Evolutionary conservation across 2,888 invertebrate genomes (phyloP).

Genomic region (Druceiella hillmani): DNA sequence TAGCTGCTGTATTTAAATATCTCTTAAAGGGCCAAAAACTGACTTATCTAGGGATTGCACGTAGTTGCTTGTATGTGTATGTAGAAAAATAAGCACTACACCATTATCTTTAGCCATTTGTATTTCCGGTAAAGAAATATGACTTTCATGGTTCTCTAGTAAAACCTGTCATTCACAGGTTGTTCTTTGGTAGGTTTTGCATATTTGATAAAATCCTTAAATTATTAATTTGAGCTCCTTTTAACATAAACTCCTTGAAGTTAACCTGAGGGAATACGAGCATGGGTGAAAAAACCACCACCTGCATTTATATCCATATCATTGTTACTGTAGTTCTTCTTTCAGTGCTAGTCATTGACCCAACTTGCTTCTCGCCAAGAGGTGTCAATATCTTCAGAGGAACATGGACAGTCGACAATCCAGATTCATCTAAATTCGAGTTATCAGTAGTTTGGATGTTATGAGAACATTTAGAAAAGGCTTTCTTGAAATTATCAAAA

Average conservation of each 20-base stretch:
- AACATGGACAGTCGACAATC: conserved; percentile 26
- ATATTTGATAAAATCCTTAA: conserved; percentile 27
- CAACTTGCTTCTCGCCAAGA: conserved; percentile 26
- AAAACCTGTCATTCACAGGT: no score
- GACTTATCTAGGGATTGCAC: conserved; percentile 28
- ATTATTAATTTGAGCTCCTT: no score
- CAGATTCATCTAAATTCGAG: conserved; percentile 27
- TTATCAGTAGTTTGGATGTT: conserved; percentile 21
- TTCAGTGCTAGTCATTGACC: no score
- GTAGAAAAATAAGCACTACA: no score
- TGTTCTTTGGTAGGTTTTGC: conserved; percentile 24
- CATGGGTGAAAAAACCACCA: no score
- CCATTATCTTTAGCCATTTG: no score
- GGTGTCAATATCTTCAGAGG: conserved; percentile 27
- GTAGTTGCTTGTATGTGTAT: conserved; percentile 28
- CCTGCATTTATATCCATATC: no score
- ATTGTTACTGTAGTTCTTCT: no score
- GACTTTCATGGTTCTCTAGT: no score
- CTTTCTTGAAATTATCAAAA: conserved; percentile 25
- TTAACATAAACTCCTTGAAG: no score
- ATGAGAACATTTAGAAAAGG: conserved; percentile 15
- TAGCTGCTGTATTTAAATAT: conserved; percentile 20
- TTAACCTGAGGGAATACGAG: no score
- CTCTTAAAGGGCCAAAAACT: conserved; percentile 25
- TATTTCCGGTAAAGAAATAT: no score